Conservation (phyloP, 2,888 invertebrate genomes). For the Dasypolia templi region DNA sequence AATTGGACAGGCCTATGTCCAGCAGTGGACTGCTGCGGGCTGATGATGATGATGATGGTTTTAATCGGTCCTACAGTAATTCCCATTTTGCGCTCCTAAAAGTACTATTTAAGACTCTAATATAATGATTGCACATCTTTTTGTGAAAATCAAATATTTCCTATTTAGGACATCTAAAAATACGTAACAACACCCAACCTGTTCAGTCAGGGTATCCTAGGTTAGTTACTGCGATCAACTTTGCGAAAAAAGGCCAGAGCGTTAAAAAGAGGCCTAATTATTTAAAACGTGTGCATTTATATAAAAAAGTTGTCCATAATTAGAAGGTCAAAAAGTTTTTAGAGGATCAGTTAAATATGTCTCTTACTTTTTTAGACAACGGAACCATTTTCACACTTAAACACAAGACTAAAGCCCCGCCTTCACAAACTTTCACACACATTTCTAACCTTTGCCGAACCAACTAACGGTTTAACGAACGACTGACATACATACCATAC, state of each 20-base stretch:
- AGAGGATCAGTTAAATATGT: neutral
- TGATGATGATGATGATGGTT: no score
- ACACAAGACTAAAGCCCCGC: slow-evolving; percentile 50
- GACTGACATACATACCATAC: slow-evolving; percentile 64
- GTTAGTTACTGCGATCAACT: neutral
- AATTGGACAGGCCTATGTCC: no score
- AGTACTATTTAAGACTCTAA: neutral
- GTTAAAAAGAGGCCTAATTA: neutral
- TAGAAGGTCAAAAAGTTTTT: no score
- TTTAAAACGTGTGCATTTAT: neutral
- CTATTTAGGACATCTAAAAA: no score
- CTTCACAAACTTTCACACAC: slow-evolving; percentile 65
- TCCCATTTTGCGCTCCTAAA: neutral
- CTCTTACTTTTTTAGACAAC: neutral
- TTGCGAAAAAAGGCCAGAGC: neutral
- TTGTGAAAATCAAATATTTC: neutral
- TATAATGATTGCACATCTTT: neutral
- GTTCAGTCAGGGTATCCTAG: no score
- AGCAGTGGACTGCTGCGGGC: no score
- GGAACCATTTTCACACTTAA: slow-evolving; percentile 40
- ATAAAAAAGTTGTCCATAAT: no score
- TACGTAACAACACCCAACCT: no score
- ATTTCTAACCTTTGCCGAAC: slow-evolving; percentile 59
- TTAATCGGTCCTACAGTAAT: no score
- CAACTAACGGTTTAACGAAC: slow-evolving; percentile 61